Percentiles rank a stretch among this genome's conserved stretches.
Evolutionary conservation across 1,140 invertebrate genomes (phyloP).

Genomic region (Leptestheria dahalacensis): DNA sequence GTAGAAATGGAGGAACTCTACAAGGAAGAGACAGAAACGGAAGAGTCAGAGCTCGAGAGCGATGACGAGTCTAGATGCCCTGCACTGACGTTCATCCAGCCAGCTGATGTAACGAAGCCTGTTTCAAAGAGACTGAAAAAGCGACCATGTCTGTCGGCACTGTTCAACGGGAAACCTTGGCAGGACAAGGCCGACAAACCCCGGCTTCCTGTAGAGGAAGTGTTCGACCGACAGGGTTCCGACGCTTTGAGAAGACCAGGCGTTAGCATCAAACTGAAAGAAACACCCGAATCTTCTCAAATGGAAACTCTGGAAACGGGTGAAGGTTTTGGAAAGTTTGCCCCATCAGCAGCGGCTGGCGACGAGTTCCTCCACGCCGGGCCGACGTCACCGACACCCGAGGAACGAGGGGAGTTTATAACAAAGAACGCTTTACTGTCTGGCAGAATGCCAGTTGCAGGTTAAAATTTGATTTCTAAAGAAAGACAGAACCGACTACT

Average conservation of each 20-base stretch:
- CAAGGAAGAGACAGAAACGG: conserved; percentile 20
- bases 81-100: conserved; percentile 33
- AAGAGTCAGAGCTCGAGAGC: conserved; percentile 70
- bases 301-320: conserved; percentile 33
- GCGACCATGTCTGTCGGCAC: conserved; percentile 32
- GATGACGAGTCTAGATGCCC: conserved; percentile 35
- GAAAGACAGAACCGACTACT: background rate
- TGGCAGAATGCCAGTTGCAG: conserved; percentile 49
- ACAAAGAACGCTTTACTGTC: conserved; percentile 44
- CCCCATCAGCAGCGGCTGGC: conserved; percentile 26
- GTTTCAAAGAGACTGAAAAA: conserved; percentile 47
- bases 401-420: conserved; percentile 37
- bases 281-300: conserved; percentile 43
- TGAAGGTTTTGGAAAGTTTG: conserved; percentile 35
- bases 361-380: conserved; percentile 25
- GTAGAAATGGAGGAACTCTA: conserved; percentile 7
- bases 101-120: conserved; percentile 36
- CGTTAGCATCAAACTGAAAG: conserved; percentile 29
- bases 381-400: conserved; percentile 20
- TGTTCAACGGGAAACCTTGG: conserved; percentile 22
- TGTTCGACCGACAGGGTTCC: conserved; percentile 39
- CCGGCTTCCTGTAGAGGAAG: conserved; percentile 37
- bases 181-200: conserved; percentile 26
- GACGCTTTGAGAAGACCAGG: background rate
- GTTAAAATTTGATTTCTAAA: conserved; percentile 23